Evolutionary conservation across 2,797 vertebrate genomes (phyloP).

Genomic region (Sus cebifrons): DNA sequence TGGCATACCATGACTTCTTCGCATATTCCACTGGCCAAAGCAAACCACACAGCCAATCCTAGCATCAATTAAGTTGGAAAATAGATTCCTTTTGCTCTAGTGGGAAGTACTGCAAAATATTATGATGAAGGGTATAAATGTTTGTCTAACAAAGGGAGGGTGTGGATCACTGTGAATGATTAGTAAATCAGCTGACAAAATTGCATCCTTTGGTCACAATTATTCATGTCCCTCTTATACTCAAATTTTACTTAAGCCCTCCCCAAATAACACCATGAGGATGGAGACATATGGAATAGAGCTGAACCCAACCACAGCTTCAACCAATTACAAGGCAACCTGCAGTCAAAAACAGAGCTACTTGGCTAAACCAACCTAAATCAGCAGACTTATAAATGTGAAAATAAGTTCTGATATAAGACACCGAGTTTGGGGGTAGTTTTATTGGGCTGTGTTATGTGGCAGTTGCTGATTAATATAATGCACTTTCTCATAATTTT

Average conservation of each 20-base stretch:
- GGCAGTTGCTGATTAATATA: not conserved
- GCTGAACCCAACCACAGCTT: not conserved
- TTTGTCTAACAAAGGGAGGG: not conserved
- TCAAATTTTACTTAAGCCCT: not conserved
- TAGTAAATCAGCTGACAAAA: not conserved
- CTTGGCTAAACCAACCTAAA: not conserved
- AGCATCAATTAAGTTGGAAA: not conserved
- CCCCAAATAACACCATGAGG: not conserved
- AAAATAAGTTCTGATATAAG: not conserved
- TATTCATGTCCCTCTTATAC: not conserved
- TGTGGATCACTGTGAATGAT: not conserved
- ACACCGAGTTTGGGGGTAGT: not conserved
- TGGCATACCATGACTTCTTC: not conserved
- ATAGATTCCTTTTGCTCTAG: not conserved
- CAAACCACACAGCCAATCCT: not conserved
- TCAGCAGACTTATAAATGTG: not conserved
- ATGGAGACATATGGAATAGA: not conserved
- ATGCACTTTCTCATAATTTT: not conserved
- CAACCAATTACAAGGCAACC: not conserved
- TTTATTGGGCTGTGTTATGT: not conserved
- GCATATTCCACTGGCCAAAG: not conserved
- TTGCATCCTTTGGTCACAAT: not conserved
- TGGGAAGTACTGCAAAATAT: not conserved
- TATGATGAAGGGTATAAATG: not conserved
- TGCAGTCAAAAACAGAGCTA: not conserved